Evolutionary conservation across 2,888 invertebrate species (phyloP).

Genomic region (Ceraclea dissimilis): DNA sequence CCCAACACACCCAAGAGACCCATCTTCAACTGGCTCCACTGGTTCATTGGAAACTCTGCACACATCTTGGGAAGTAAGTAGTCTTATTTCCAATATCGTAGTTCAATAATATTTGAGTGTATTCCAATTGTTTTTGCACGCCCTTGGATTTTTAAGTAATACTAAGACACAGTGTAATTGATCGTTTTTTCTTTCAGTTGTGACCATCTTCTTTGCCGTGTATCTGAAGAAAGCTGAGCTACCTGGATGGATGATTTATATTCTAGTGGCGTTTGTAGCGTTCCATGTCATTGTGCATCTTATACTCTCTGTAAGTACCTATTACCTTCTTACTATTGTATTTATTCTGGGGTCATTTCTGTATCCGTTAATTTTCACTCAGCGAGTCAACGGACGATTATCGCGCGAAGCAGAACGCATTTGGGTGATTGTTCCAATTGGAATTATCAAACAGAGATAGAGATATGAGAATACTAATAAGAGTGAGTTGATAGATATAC

Average conservation of each 20-base stretch:
- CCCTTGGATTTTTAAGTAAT: too few species aligned
- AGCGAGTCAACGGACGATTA: too few species aligned
- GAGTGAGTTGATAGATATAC: too few species aligned
- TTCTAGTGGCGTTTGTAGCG: conserved; percentile 80
- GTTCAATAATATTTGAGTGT: background rate
- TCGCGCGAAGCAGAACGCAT: too few species aligned
- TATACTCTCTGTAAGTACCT: conserved; percentile 67
- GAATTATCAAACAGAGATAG: too few species aligned
- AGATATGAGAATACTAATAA: too few species aligned
- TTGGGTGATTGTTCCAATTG: too few species aligned
- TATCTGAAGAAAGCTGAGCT: conserved; percentile 78
- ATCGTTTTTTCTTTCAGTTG: conserved; percentile 55
- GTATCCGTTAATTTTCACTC: too few species aligned
- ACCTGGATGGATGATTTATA: conserved; percentile 80
- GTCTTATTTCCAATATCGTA: conserved; percentile 31
- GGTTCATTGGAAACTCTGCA: conserved; percentile 80
- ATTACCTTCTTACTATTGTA: background rate
- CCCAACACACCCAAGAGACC: conserved; percentile 72
- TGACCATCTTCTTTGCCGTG: conserved; percentile 88
- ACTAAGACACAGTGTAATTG: too few species aligned
- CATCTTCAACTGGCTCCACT: conserved; percentile 88
- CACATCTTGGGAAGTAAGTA: conserved; percentile 80
- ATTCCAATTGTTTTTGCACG: too few species aligned
- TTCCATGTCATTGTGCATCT: conserved; percentile 86
- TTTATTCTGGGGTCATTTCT: too few species aligned